phyloP scores from a whole-genome alignment of 30 jellyfish, hydroid and myxozoan species.

The Aurelia sp. region DNA sequence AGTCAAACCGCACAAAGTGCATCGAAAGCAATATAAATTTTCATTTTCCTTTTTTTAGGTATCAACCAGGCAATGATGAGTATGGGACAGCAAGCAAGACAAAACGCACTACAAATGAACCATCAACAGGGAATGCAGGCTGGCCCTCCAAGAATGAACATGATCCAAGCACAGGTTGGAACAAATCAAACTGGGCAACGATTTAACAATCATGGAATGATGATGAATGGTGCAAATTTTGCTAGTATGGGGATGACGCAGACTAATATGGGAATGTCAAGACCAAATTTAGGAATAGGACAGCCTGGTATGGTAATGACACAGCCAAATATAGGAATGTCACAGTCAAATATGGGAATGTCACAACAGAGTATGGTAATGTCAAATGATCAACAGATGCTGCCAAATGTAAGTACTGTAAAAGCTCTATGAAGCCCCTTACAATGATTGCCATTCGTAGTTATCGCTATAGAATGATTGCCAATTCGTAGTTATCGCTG shows the following conservation, averaged over 20 bases:
- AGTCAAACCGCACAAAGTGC: not conserved
- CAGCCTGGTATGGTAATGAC: conserved; percentile 4
- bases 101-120: conserved; percentile 1
- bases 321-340: conserved; percentile 35
- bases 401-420: conserved; percentile 19
- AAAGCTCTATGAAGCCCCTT: no score
- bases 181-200: not conserved
- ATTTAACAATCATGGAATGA: no score
- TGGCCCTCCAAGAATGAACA: conserved; percentile 5
- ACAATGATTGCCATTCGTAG: no score
- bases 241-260: not conserved
- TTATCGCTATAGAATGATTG: no score
- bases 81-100: conserved; percentile 14
- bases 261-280: not conserved
- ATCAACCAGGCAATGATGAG: conserved; percentile 23
- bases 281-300: not conserved
- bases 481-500: no score
- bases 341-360: conserved; percentile 38
- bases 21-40: no score
- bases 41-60: not conserved
- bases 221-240: no score
- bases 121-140: not conserved
- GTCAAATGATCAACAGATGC: conserved; percentile 24
- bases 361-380: conserved; percentile 18
- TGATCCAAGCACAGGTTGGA: conserved; percentile 22